phyloP scores from a whole-genome alignment of 2,888 invertebrate genomes.

The Leucozona laternaria region DNA sequence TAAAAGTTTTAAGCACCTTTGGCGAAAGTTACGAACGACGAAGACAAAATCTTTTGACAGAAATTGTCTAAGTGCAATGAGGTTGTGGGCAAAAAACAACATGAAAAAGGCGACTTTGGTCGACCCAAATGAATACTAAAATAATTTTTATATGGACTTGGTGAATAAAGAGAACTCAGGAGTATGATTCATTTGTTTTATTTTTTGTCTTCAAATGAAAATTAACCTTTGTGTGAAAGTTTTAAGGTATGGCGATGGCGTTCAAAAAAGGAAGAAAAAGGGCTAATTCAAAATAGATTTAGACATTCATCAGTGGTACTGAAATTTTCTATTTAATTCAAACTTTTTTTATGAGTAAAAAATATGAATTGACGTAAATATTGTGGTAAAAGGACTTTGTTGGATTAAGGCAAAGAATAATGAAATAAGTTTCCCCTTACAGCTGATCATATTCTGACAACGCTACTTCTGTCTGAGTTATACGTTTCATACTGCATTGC shows the following conservation, averaged over 20 bases:
- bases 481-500: too few relatives aligned
- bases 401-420: not conserved
- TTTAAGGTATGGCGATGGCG: not conserved
- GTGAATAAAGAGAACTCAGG: not conserved
- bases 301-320: not conserved
- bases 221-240: conserved; percentile 15
- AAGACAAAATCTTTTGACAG: conserved; percentile 7
- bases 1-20: conserved; percentile 20
- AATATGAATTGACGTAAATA: not conserved
- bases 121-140: not conserved
- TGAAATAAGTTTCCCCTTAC: too few relatives aligned
- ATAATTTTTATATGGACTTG: not conserved
- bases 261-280: not conserved
- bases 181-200: not conserved
- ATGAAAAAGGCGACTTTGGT: not conserved
- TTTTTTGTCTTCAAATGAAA: not conserved
- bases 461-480: too few relatives aligned
- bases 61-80: conserved; percentile 5
- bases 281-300: not conserved
- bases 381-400: not conserved
- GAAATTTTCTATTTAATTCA: not conserved
- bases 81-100: not conserved
- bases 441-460: too few relatives aligned
- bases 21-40: conserved; percentile 5
- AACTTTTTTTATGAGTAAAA: not conserved